Conservation (phyloP, 2,888 invertebrate genomes). For the Zaprionus bogoriensis region DNA sequence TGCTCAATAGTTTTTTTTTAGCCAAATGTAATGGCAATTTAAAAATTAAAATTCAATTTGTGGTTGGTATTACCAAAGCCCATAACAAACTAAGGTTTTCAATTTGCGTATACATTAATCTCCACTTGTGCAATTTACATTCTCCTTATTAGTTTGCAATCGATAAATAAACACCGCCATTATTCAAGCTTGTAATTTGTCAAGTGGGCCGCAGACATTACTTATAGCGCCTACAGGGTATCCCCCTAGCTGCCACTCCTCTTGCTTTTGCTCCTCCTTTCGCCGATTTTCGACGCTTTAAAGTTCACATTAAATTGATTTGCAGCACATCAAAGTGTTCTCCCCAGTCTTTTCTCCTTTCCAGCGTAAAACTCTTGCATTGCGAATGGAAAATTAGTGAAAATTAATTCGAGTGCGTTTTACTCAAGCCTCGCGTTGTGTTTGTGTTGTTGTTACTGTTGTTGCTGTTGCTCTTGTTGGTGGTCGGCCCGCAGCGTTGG, state of each 20-base stretch:
- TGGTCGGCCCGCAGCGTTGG: slow-evolving; percentile 10
- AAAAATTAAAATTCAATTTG: no score
- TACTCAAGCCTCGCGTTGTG: no score
- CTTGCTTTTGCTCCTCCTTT: neutral
- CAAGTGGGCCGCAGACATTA: neutral
- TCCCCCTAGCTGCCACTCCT: neutral
- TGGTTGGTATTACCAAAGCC: no score
- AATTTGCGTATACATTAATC: neutral
- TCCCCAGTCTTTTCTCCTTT: no score
- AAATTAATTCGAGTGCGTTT: slow-evolving; percentile 53
- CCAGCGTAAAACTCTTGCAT: neutral
- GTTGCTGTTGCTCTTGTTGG: no score
- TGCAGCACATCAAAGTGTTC: slow-evolving; percentile 7
- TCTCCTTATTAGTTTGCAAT: neutral
- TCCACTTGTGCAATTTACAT: neutral
- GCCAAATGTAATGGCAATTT: no score
- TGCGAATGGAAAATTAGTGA: slow-evolving; percentile 45
- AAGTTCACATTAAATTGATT: slow-evolving; percentile 10
- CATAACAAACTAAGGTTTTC: no score
- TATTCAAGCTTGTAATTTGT: neutral
- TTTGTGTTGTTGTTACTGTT: no score
- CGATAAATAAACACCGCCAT: neutral
- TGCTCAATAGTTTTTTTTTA: no score
- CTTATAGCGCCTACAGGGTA: neutral
- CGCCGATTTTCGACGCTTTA: neutral